These are phyloP conservation scores for Sebastes kiyomatsui DNA, from an alignment of 2,797 vertebrate species.

Conservation along the genomic window DNA sequence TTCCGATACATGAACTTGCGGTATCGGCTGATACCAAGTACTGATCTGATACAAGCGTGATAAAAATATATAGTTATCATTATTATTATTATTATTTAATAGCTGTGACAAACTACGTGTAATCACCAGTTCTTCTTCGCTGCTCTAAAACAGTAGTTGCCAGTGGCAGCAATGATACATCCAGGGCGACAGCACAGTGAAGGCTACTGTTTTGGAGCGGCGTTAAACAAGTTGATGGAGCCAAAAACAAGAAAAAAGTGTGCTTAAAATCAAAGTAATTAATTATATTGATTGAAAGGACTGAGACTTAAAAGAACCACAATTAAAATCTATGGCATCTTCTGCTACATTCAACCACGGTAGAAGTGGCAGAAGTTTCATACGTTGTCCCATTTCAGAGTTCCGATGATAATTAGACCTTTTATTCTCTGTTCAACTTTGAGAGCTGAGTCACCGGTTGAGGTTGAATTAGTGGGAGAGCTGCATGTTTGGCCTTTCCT, in stretches of 20 bases:
- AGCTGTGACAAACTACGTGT: too few relatives aligned
- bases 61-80: too few relatives aligned
- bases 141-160: too few relatives aligned
- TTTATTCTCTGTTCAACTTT: conserved; percentile 60
- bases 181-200: too few relatives aligned
- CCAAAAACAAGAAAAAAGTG: neutral
- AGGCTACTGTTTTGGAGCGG: too few relatives aligned
- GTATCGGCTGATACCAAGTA: too few relatives aligned
- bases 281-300: neutral
- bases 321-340: neutral
- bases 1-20: too few relatives aligned
- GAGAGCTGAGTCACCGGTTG: conserved; percentile 66
- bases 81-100: too few relatives aligned
- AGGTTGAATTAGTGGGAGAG: conserved; percentile 53
- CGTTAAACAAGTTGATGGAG: too few relatives aligned
- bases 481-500: conserved; percentile 76
- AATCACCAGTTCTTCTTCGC: too few relatives aligned
- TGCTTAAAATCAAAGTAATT: neutral
- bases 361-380: conserved; percentile 29
- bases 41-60: too few relatives aligned
- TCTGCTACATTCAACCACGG: neutral
- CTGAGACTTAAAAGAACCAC: neutral
- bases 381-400: conserved; percentile 36
- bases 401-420: conserved; percentile 66
- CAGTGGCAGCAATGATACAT: too few relatives aligned